Evolutionary conservation across 2,113 vertebrate species (phyloP).

Genomic region (Stegostoma tigrinum): DNA sequence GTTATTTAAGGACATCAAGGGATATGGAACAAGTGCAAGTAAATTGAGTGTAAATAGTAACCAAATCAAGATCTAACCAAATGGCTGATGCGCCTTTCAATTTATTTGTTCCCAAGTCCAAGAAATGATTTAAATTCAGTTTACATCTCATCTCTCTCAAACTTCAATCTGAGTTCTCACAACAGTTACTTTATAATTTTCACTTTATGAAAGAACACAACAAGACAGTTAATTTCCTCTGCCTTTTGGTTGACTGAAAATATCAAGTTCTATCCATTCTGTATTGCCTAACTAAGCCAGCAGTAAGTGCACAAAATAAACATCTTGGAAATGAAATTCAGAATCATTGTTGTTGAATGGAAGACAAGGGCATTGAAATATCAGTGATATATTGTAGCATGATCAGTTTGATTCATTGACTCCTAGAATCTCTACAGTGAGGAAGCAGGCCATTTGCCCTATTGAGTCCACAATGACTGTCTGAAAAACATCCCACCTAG

Average conservation of each 20-base stretch:
- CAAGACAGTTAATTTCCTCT: background rate
- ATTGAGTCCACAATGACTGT: too few species aligned
- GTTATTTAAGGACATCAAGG: background rate
- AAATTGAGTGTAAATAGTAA: background rate
- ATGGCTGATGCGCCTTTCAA: background rate
- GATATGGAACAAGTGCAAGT: background rate
- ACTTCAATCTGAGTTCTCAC: background rate
- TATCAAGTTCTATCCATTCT: background rate
- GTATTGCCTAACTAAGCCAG: background rate
- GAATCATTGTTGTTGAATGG: background rate
- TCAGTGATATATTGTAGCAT: background rate
- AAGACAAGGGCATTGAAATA: background rate
- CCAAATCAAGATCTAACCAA: background rate
- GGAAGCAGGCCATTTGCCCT: too few species aligned
- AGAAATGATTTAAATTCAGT: background rate
- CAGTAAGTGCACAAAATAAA: background rate
- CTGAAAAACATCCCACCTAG: too few species aligned
- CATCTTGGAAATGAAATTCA: background rate
- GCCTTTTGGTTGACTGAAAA: background rate
- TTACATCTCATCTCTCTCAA: background rate
- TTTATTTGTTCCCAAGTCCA: background rate
- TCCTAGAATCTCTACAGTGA: background rate
- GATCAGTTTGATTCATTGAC: background rate
- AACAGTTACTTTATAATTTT: background rate
- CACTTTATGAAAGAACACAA: background rate